These are phyloP conservation scores for Paralvinella palmiformis DNA, from an alignment of 1,140 invertebrate species.

Conservation along the genomic window DNA sequence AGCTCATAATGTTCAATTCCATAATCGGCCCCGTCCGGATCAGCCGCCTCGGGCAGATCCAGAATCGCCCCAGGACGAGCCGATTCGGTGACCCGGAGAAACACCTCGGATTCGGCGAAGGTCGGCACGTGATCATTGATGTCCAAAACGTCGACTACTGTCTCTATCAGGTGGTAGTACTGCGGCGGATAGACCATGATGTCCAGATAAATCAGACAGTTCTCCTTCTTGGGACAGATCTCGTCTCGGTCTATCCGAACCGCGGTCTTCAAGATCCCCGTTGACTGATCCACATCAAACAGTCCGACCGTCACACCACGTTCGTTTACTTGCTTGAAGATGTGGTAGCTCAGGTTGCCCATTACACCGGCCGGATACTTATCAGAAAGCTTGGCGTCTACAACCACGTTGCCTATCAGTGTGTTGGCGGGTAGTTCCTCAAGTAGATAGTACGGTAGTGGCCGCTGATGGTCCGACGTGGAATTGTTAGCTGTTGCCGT, in stretches of 20 bases:
- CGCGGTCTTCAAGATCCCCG: conserved; percentile 14
- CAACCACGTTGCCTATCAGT: no score
- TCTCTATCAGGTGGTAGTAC: conserved; percentile 32
- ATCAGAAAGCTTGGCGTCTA: no score
- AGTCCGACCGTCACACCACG: no score
- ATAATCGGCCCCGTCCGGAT: conserved; percentile 9
- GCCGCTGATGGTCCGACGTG: no score
- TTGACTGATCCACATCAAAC: conserved; percentile 16
- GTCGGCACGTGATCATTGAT: conserved; percentile 89
- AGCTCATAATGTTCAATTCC: conserved; percentile 12
- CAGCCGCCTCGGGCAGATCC: conserved; percentile 20
- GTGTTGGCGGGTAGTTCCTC: no score
- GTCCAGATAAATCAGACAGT: conserved; percentile 11
- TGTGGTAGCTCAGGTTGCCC: no score
- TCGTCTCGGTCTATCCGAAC: conserved; percentile 16
- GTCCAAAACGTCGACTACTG: conserved; percentile 54
- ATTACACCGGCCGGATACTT: no score
- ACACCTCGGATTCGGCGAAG: conserved; percentile 53
- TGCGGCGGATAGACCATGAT: conserved; percentile 10
- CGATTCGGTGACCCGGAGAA: conserved; percentile 48
- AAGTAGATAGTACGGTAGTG: no score
- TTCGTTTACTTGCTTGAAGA: no score
- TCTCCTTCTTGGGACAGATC: conserved; percentile 12
- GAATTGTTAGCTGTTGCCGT: no score
- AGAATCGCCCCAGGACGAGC: conserved; percentile 58